Conservation (phyloP, 2,888 invertebrate species). For the Pardosa pseudoannulata region DNA sequence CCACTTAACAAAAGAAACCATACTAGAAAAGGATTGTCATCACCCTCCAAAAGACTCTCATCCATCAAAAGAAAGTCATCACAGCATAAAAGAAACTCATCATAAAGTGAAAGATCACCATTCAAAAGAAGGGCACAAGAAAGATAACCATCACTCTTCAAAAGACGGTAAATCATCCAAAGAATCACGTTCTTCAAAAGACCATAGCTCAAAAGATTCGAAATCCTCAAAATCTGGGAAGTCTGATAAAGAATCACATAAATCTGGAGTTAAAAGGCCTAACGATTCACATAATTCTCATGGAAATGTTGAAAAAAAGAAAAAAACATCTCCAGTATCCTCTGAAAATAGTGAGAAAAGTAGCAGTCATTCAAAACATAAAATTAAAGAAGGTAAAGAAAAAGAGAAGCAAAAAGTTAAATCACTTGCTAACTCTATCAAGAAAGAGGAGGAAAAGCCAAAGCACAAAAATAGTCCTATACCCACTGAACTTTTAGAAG, state of each 20-base stretch:
- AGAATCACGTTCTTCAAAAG: slow-evolving; percentile 15
- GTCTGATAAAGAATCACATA: slow-evolving; percentile 27
- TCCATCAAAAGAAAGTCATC: slow-evolving; percentile 16
- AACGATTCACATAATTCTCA: slow-evolving; percentile 22
- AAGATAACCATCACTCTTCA: slow-evolving; percentile 20
- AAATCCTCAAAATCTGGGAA: slow-evolving; percentile 32
- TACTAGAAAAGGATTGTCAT: slow-evolving; percentile 8
- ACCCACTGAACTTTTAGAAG: not conserved
- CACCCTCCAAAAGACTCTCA: slow-evolving; percentile 31
- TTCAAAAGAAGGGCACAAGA: not conserved
- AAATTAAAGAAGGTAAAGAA: slow-evolving; percentile 34
- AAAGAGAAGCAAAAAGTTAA: slow-evolving; percentile 44
- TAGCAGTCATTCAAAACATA: slow-evolving; percentile 25
- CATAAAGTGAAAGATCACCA: slow-evolving; percentile 1
- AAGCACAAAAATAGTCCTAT: slow-evolving; percentile 16
- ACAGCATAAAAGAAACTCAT: not conserved
- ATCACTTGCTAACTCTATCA: not conserved
- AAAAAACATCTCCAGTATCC: slow-evolving; percentile 23
- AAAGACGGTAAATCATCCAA: slow-evolving; percentile 36
- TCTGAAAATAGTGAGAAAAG: slow-evolving; percentile 35
- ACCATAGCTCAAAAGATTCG: slow-evolving; percentile 6
- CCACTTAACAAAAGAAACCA: slow-evolving; percentile 14
- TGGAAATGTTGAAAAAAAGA: slow-evolving; percentile 43
- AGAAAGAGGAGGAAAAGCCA: slow-evolving; percentile 49
- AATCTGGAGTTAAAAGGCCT: slow-evolving; percentile 13